A percentile compares a stretch with the other conserved stretches of the same genome.
These are phyloP conservation scores for Tuta absoluta DNA, from an alignment of 2,888 invertebrate genomes.

Conservation along the genomic window DNA sequence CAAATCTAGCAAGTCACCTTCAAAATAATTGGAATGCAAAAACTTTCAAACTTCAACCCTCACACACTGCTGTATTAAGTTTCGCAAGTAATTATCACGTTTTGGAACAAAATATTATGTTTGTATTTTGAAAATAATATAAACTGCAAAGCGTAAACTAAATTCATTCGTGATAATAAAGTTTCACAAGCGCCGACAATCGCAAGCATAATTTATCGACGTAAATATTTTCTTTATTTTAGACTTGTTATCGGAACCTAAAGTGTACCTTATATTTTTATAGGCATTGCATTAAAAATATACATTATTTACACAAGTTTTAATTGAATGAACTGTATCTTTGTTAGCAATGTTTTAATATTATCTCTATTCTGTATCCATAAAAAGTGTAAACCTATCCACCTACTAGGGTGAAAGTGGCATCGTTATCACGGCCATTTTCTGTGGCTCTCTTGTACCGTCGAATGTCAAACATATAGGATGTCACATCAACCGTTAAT, in stretches of 20 bases:
- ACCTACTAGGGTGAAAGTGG: conserved; percentile 51
- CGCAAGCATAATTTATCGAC: no score
- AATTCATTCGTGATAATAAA: neutral
- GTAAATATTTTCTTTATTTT: no score
- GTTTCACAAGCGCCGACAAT: no score
- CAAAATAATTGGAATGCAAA: conserved; percentile 10
- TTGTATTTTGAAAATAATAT: neutral
- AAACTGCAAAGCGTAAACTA: neutral
- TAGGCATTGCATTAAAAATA: no score
- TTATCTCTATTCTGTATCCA: neutral
- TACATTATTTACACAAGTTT: no score
- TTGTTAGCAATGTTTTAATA: neutral
- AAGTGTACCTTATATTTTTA: no score
- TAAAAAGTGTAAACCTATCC: conserved; percentile 2
- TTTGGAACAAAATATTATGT: neutral
- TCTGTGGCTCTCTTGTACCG: conserved; percentile 46
- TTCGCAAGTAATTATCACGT: conserved; percentile 8
- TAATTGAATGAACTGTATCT: no score
- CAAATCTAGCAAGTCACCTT: conserved; percentile 8
- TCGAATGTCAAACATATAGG: conserved; percentile 71
- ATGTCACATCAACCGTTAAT: conserved; percentile 73
- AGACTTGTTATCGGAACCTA: no score
- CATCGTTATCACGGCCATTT: conserved; percentile 60
- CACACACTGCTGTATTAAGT: conserved; percentile 9
- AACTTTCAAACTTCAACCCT: neutral